Percentiles rank a stretch among this genome's conserved stretches.
Evolutionary conservation across 2,797 vertebrate genomes (phyloP).

Genomic region (Anguilla anguilla): DNA sequence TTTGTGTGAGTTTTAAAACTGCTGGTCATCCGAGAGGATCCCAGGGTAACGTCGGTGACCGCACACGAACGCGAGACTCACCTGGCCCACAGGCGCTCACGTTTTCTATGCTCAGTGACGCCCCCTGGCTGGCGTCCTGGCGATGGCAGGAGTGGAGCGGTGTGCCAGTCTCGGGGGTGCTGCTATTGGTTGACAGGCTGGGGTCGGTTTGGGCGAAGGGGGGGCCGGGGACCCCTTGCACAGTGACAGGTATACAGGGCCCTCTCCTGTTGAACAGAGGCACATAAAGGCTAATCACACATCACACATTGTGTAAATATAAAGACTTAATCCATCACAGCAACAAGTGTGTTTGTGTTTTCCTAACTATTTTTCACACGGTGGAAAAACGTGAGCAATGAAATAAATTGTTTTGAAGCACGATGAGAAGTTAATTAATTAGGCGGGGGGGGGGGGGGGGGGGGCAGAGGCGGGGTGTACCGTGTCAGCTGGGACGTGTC

Average conservation of each 20-base stretch:
- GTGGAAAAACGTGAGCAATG: not conserved
- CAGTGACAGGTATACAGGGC: conserved; percentile 68
- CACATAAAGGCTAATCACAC: not conserved
- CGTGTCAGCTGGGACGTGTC: conserved; percentile 75
- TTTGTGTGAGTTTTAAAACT: not conserved
- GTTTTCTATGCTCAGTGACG: conserved; percentile 64
- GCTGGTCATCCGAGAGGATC: not conserved
- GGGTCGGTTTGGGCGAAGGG: conserved; percentile 78
- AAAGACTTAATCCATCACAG: not conserved
- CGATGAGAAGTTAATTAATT: not conserved
- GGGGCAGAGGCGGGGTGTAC: conserved; percentile 66
- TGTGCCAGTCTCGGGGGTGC: conserved; percentile 60
- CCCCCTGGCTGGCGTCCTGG: conserved; percentile 74
- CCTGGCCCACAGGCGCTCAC: conserved; percentile 62
- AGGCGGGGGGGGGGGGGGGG: no score
- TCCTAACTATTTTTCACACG: not conserved
- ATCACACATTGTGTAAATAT: not conserved
- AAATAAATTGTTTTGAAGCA: not conserved
- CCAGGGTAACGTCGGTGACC: not conserved
- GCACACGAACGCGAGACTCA: conserved; percentile 50
- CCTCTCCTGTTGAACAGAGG: conserved; percentile 72
- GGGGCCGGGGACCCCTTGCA: conserved; percentile 71
- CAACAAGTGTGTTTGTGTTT: not conserved
- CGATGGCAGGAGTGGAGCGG: conserved; percentile 65
- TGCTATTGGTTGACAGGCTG: conserved; percentile 70